phyloP scores from a whole-genome alignment of 2,113 vertebrate genomes.

The Tichodroma muraria region DNA sequence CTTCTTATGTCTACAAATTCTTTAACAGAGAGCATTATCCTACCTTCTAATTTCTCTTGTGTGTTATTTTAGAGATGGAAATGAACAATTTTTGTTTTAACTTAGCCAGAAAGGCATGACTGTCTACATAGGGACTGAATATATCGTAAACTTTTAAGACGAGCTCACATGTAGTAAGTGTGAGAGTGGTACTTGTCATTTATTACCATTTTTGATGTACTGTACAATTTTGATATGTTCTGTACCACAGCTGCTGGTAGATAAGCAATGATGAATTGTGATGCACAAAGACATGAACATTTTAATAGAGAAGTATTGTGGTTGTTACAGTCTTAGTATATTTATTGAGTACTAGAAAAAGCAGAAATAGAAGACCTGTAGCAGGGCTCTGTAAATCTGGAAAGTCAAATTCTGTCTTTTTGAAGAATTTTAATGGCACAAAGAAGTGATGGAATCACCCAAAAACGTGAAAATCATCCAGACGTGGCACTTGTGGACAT shows the following conservation, averaged over 20 bases:
- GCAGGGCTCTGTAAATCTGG: not conserved
- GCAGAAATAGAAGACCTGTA: not conserved
- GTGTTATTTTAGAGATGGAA: constrained; percentile 16
- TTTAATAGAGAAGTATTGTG: not conserved
- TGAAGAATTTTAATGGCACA: not conserved
- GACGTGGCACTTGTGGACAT: fast-evolving
- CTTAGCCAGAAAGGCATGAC: not conserved
- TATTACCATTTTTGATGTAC: constrained; percentile 45
- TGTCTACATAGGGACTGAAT: not conserved
- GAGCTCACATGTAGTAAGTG: not conserved
- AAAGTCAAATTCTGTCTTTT: not conserved
- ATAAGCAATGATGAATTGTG: constrained; percentile 37
- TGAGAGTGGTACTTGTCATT: constrained; percentile 20
- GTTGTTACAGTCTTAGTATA: not conserved
- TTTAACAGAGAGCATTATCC: not conserved
- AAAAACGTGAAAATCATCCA: not conserved
- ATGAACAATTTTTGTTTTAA: not conserved
- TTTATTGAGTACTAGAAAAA: constrained; percentile 32
- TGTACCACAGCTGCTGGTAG: constrained; percentile 28
- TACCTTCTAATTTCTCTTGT: not conserved
- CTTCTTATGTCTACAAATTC: not conserved
- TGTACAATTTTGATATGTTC: not conserved
- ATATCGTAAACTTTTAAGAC: not conserved
- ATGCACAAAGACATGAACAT: not conserved
- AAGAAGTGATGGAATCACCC: not conserved